These are phyloP conservation scores for Thera obeliscata DNA, from an alignment of 2,888 invertebrate genomes.

Conservation along the genomic window DNA sequence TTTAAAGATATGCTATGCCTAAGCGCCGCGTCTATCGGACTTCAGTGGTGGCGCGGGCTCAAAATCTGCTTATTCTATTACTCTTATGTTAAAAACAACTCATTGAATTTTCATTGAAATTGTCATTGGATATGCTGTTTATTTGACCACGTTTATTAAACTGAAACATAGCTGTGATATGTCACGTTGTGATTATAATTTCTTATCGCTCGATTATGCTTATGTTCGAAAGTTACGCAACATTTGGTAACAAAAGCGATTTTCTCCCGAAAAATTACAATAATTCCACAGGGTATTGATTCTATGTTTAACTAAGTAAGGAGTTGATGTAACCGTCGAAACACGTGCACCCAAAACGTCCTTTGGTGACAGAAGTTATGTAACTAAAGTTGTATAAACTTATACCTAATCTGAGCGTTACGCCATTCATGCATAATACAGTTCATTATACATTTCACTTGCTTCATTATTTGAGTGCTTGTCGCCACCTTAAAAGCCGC, in stretches of 20 bases:
- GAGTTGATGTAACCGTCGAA: slow-evolving; percentile 39
- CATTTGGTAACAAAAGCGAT: slow-evolving; percentile 43
- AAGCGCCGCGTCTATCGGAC: too few relatives aligned
- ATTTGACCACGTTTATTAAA: slow-evolving; percentile 19
- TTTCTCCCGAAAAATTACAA: slow-evolving; percentile 33
- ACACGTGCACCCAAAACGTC: slow-evolving; percentile 58
- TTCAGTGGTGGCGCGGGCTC: too few relatives aligned
- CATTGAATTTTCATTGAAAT: slow-evolving; percentile 6
- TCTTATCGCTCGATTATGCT: slow-evolving; percentile 55
- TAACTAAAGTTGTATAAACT: slow-evolving; percentile 47
- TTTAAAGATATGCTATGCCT: too few relatives aligned
- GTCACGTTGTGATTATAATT: slow-evolving; percentile 30
- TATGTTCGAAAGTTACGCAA: slow-evolving; percentile 51
- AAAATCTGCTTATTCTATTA: too few relatives aligned
- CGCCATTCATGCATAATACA: slow-evolving; percentile 45
- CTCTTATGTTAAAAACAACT: background rate
- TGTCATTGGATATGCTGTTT: background rate
- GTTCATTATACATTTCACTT: slow-evolving; percentile 44
- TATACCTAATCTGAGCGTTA: slow-evolving; percentile 30
- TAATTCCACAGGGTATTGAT: slow-evolving; percentile 30
- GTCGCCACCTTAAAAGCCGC: too few relatives aligned
- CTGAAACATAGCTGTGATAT: slow-evolving; percentile 6
- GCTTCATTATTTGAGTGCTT: slow-evolving; percentile 26
- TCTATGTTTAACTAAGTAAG: slow-evolving; percentile 20
- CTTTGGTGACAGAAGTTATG: slow-evolving; percentile 47